phyloP scores from a whole-genome alignment of 2,888 invertebrate genomes.

The Parnassius apollo region DNA sequence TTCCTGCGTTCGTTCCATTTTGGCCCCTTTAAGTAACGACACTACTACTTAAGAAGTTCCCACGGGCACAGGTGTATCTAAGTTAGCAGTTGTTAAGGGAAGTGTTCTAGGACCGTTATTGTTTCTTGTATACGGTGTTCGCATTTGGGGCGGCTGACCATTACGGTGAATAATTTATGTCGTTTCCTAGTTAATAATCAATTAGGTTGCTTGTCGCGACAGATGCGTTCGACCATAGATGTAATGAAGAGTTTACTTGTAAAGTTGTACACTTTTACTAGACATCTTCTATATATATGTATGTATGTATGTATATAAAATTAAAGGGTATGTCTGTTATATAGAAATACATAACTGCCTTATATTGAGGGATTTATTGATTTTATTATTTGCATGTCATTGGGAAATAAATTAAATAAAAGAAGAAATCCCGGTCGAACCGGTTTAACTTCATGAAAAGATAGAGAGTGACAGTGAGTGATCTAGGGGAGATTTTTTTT shows the following conservation, averaged over 20 bases:
- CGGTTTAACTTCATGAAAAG: no score
- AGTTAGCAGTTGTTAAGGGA: conserved; percentile 34
- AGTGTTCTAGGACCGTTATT: conserved; percentile 35
- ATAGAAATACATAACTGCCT: no score
- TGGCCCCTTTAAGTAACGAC: neutral
- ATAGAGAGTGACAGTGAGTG: no score
- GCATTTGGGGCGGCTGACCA: conserved; percentile 39
- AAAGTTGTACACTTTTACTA: neutral
- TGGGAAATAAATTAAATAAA: no score
- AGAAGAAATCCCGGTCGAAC: no score
- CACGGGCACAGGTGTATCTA: conserved; percentile 50
- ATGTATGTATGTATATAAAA: no score
- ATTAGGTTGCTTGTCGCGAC: conserved; percentile 30
- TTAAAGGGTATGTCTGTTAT: no score
- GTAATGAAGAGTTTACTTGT: conserved; percentile 9
- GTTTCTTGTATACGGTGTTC: conserved; percentile 35
- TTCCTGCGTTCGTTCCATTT: neutral
- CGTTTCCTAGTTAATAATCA: conserved; percentile 39
- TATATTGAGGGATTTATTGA: no score
- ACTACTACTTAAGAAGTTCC: conserved; percentile 33
- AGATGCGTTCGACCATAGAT: conserved; percentile 29
- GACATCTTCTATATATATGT: no score
- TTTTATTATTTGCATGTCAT: no score
- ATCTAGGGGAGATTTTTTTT: no score
- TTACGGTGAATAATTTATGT: conserved; percentile 50